Base-by-base conservation (phyloP, 2,888 invertebrate genomes). In the Caenorhabditis sp. region DNA sequence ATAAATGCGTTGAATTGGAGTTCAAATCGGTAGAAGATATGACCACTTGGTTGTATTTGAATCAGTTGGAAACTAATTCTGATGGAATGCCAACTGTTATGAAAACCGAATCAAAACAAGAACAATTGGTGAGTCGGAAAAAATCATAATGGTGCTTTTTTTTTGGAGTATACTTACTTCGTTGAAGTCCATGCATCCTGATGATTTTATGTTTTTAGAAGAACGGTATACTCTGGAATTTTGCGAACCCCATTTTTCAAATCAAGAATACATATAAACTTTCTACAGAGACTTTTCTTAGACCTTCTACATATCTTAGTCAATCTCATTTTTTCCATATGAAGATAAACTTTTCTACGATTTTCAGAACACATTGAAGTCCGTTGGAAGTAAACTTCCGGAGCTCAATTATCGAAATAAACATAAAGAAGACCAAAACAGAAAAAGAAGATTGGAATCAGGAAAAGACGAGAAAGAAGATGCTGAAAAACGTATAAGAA, bases 41-140 rank as follows among this genome's bases (percentile, higher is more conserved):
- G 14, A 38, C 61, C 4, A 4, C 49, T 2, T 75, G 75, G 75
- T 63, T 75, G 5, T 65, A 62, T 53, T 57, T 75, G 52, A 75
- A 75, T 23, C 68, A 69, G n/a, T 52, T 75, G 38, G 75, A 75
- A 43, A 69, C 66, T 8, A 75, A 75, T 23, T 52, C 59, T 4
- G 75, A 75, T 52, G 70, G 67, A 17, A 25, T 75, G 64, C 75
- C 75, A 1, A 75, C 75, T 5, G 26, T 70, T n/a, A 63, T 70
- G 61, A 67, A 58, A 20, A n/a, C n/a, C n/a, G n/a, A n/a, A n/a
- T n/a, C n/a, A n/a, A n/a, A n/a, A n/a, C n/a, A n/a, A n/a, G n/a
- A n/a, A n/a, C n/a, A n/a, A n/a, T n/a, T n/a, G n/a, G n/a, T 0
- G 12, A 27, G 1, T 21, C 50, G 38, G 14, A 38, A 36, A n/a